Percentiles rank a stretch among this genome's conserved stretches.
These are phyloP conservation scores for Adelges cooleyi DNA, from an alignment of 1,140 invertebrate species.

Conservation along the genomic window DNA sequence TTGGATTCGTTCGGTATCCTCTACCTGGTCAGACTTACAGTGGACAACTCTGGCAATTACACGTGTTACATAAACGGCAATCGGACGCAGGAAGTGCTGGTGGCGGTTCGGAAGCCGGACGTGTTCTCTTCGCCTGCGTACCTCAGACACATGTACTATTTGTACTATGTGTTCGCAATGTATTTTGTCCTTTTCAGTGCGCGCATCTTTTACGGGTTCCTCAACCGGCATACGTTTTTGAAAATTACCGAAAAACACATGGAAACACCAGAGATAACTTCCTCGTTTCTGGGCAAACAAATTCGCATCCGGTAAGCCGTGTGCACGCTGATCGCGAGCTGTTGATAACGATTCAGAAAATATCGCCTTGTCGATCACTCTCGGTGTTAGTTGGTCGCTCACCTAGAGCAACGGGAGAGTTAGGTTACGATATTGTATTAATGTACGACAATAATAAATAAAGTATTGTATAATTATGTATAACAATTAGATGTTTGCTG, in stretches of 20 bases:
- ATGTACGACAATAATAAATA: no score
- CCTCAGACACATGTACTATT: background rate
- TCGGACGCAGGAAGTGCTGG: constrained; percentile 1
- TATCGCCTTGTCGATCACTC: no score
- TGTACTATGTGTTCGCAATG: background rate
- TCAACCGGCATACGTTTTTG: background rate
- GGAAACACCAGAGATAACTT: background rate
- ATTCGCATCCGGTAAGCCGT: constrained; percentile 3
- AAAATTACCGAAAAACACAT: background rate
- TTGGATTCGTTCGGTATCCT: constrained; percentile 1
- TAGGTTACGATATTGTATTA: no score
- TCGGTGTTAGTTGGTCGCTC: no score
- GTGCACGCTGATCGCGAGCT: no score
- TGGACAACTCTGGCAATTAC: background rate
- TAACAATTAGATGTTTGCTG: no score
- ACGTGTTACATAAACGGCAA: constrained; percentile 6
- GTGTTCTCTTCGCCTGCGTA: background rate
- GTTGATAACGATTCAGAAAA: no score
- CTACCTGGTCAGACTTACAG: background rate
- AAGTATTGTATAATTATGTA: no score
- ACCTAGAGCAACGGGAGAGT: no score
- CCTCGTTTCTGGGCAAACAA: background rate
- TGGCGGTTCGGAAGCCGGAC: background rate
- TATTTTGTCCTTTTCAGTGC: constrained; percentile 1
- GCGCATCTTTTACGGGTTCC: background rate